Evolutionary conservation across 2,797 vertebrate genomes (phyloP), one percentile per base, ranked within the genome.

Genomic region (Thalassophryne amazonica): DNA sequence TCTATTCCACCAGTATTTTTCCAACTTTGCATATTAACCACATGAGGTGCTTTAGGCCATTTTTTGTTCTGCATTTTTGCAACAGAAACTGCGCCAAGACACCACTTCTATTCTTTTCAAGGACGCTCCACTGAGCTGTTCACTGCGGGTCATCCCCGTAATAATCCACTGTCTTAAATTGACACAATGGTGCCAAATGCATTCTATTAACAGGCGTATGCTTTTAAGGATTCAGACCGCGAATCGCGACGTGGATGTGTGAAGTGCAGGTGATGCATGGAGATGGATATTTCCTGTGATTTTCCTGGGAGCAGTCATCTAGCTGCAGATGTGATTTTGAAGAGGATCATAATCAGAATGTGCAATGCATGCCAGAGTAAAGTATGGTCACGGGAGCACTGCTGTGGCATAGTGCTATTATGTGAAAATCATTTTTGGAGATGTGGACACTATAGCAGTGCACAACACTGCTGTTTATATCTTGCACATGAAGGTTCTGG

Each of bases 351-450:
- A 38, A 71, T 55, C 40, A 43, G 30, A 38, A 61, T 57, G 60
- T 59, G 67, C 41, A 69, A 47, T n/a, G n/a, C n/a, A n/a, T n/a
- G n/a, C n/a, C n/a, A n/a, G n/a, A n/a, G n/a, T n/a, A n/a, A n/a
- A n/a, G n/a, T n/a, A n/a, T n/a, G n/a, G n/a, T n/a, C n/a, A n/a
- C 52, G 41, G 60, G 45, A 72, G 52, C 75, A 54, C 7, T 1
- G 38, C 14, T 49, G 51, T 65, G 30, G 51, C 55, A 69, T 66
- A 35, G 59, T 57, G 22, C 29, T 25, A 42, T 50, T 52, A 73
- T 62, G 61, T 63, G 27, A 67, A 76, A 76, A 69, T 73, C 74
- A 40, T 72, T 78, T 61, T 29, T 35, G 42, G 54, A 61, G 60
- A 80, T 78, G 64, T 65, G 27, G 50, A 16, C 13, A 19, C 42